Evolutionary conservation across 2,797 vertebrate genomes (phyloP).

Genomic region (Oryzias dopingdopingensis): DNA sequence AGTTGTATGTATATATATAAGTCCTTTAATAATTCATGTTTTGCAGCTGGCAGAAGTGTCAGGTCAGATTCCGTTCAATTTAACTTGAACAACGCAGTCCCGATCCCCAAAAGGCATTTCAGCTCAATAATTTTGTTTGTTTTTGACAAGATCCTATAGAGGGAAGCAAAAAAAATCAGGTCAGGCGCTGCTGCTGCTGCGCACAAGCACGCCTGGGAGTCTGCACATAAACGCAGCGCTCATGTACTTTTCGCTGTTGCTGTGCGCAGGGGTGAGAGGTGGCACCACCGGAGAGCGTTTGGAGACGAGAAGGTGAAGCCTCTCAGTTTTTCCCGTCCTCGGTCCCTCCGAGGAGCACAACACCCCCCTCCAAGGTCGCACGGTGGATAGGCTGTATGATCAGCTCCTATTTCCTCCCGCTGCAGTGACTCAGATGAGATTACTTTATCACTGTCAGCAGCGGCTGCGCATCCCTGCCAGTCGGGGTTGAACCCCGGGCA

Average conservation of each 20-base stretch:
- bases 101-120: no score
- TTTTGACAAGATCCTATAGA: neutral
- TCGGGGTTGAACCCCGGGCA: constrained; percentile 51
- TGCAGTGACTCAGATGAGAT: constrained; percentile 58
- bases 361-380: constrained; percentile 62
- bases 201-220: constrained; percentile 36
- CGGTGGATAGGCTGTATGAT: constrained; percentile 28
- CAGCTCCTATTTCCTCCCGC: constrained; percentile 35
- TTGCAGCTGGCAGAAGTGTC: no score
- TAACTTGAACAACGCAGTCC: no score
- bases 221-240: constrained; percentile 13
- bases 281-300: constrained; percentile 13
- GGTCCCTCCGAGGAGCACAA: constrained; percentile 30
- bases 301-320: constrained; percentile 16
- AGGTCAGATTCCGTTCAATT: no score
- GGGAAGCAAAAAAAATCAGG: constrained; percentile 18
- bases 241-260: constrained; percentile 37
- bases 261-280: constrained; percentile 46
- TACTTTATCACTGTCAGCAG: constrained; percentile 60
- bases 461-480: constrained; percentile 47
- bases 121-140: no score
- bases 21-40: no score
- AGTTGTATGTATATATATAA: no score
- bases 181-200: constrained; percentile 21
- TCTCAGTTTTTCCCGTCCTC: constrained; percentile 11